Evolutionary conservation across 2,113 vertebrate genomes (phyloP).

Genomic region (Bostrychus sinensis): DNA sequence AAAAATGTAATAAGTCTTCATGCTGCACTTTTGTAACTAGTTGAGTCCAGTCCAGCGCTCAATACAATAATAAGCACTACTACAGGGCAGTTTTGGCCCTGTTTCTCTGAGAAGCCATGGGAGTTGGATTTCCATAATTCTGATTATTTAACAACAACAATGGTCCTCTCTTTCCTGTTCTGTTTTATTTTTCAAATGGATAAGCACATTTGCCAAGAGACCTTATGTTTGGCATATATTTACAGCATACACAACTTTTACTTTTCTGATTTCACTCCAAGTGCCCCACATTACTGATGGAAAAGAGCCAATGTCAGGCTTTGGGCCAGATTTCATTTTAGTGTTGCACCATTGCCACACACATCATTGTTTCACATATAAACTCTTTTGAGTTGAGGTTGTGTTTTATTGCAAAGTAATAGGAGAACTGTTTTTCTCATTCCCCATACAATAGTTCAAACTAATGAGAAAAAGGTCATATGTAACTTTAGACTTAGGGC

Average conservation of each 20-base stretch:
- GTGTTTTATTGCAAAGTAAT: background rate
- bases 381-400: background rate
- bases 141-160: slow-evolving; percentile 12
- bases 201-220: slow-evolving; percentile 43
- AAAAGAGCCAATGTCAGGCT: slow-evolving; percentile 55
- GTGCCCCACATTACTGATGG: slow-evolving; percentile 60
- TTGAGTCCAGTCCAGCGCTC: background rate
- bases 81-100: background rate
- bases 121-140: slow-evolving; percentile 3
- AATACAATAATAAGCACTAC: background rate
- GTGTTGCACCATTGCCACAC: slow-evolving; percentile 21
- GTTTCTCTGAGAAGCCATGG: background rate
- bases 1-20: background rate
- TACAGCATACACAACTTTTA: slow-evolving; percentile 61
- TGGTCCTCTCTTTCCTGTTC: slow-evolving; percentile 13
- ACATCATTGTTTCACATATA: slow-evolving; percentile 23
- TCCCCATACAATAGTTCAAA: too few relatives aligned
- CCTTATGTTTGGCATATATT: slow-evolving; percentile 48
- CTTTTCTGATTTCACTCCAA: slow-evolving; percentile 50
- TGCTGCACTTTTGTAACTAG: background rate
- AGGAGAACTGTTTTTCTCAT: too few relatives aligned
- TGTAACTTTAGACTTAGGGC: too few relatives aligned
- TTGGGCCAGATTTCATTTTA: slow-evolving; percentile 42
- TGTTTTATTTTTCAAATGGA: slow-evolving; percentile 21
- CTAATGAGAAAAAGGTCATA: too few relatives aligned